Evolutionary conservation across 2,797 vertebrate genomes (phyloP).

Genomic region (Notolabrus celidotus): DNA sequence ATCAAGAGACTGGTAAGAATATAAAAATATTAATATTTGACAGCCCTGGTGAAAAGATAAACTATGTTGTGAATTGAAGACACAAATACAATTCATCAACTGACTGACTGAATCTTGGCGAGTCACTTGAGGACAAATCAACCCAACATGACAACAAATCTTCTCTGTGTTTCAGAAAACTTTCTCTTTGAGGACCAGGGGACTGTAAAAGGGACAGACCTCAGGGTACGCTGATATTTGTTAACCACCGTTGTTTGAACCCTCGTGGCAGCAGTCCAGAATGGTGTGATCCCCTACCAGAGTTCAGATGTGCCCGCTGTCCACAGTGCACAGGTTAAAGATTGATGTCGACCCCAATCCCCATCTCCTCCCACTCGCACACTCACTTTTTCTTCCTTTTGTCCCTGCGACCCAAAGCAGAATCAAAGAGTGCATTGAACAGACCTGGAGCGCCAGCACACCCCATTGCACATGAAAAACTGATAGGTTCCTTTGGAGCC

Average conservation of each 20-base stretch:
- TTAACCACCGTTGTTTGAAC: constrained; percentile 36
- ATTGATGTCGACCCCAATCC: constrained; percentile 73
- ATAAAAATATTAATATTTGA: no score
- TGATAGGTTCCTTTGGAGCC: constrained; percentile 55
- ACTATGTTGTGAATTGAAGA: no score
- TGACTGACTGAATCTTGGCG: background rate
- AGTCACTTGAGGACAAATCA: no score
- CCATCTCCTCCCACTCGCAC: constrained; percentile 69
- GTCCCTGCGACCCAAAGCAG: constrained; percentile 58
- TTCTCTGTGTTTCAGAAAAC: background rate
- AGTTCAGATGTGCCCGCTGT: constrained; percentile 67
- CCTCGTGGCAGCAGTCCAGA: constrained; percentile 48
- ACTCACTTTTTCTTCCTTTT: constrained; percentile 68
- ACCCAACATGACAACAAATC: no score
- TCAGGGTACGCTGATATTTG: constrained; percentile 35
- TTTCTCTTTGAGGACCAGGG: background rate
- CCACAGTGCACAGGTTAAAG: constrained; percentile 73
- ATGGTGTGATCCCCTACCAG: constrained; percentile 49
- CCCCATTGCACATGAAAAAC: constrained; percentile 80
- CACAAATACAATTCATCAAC: no score
- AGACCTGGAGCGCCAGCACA: constrained; percentile 75
- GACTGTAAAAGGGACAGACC: constrained; percentile 3
- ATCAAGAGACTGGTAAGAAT: no score
- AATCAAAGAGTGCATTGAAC: constrained; percentile 78
- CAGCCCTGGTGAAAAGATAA: no score